Percentiles rank a stretch among this genome's conserved stretches.
Conservation (phyloP, 2,888 invertebrate species). For the Strigamia transsilvanica region DNA sequence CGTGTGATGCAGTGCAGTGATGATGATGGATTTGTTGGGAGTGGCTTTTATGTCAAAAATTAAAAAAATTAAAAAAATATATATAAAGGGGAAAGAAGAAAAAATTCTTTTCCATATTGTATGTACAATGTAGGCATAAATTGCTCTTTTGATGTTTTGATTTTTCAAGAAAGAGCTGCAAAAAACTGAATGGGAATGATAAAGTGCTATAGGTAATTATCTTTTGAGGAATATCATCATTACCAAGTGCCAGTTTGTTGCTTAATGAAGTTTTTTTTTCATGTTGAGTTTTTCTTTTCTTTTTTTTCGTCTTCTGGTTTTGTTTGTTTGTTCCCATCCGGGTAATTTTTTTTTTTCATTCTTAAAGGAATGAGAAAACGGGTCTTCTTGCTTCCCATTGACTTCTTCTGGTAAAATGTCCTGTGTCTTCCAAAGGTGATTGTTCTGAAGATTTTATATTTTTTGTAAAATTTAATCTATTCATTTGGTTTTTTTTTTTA, state of each 20-base stretch:
- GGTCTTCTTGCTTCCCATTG: constrained; percentile 21
- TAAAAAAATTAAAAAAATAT: too few relatives aligned
- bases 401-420: constrained; percentile 8
- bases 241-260: constrained; percentile 4
- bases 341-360: background rate
- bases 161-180: background rate
- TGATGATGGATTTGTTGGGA: constrained; percentile 10
- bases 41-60: background rate
- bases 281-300: background rate
- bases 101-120: too few relatives aligned
- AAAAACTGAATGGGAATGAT: background rate
- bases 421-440: background rate
- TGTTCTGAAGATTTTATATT: background rate
- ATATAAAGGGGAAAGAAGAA: too few relatives aligned
- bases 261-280: constrained; percentile 7
- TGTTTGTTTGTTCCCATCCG: constrained; percentile 1
- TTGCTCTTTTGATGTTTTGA: background rate
- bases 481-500: background rate
- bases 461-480: background rate
- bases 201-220: constrained; percentile 4
- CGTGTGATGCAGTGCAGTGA: background rate
- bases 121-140: background rate
- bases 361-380: background rate
- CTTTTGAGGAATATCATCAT: constrained; percentile 30
- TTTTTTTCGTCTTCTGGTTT: background rate